Evolutionary conservation across 2,797 vertebrate genomes (phyloP).

Genomic region (Busarellus nigricollis): DNA sequence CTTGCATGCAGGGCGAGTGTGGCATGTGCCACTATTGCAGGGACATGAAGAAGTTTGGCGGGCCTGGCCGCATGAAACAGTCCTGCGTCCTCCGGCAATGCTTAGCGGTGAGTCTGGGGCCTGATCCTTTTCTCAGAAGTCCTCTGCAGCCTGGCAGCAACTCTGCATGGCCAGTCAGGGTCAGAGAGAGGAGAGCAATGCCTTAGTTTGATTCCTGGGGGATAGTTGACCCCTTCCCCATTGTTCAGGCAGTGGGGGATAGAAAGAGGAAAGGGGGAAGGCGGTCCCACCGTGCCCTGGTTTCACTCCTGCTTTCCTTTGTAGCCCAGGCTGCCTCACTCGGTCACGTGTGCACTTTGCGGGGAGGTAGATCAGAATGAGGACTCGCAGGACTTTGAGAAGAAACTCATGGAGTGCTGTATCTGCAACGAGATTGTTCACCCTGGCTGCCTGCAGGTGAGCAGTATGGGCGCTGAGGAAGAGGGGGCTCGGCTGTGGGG

Average conservation of each 20-base stretch:
- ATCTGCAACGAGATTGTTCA: constrained; percentile 94
- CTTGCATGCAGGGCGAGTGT: constrained; percentile 91
- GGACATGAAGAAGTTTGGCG: constrained; percentile 97
- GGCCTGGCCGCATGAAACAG: constrained; percentile 95
- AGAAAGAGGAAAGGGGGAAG: neutral
- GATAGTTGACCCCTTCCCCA: neutral
- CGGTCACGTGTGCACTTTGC: constrained; percentile 91
- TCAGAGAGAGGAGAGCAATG: neutral
- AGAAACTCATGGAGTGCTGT: constrained; percentile 97
- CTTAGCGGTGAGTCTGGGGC: constrained; percentile 82
- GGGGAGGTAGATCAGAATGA: constrained; percentile 88
- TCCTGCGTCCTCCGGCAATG: constrained; percentile 91
- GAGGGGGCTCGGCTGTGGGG: neutral
- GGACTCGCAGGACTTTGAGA: constrained; percentile 83
- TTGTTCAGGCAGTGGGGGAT: neutral
- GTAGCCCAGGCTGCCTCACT: constrained; percentile 93
- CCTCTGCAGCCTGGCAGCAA: neutral
- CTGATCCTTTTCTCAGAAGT: neutral
- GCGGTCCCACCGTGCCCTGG: neutral
- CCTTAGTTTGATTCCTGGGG: neutral
- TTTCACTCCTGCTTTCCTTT: constrained; percentile 58
- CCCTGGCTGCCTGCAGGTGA: constrained; percentile 92
- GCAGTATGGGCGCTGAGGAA: accelerated
- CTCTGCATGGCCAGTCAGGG: neutral
- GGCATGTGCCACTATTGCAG: constrained; percentile 93